Evolutionary conservation across 2,113 vertebrate species (phyloP), one percentile per base, ranked within the genome.

Genomic region (Pitta sordida): DNA sequence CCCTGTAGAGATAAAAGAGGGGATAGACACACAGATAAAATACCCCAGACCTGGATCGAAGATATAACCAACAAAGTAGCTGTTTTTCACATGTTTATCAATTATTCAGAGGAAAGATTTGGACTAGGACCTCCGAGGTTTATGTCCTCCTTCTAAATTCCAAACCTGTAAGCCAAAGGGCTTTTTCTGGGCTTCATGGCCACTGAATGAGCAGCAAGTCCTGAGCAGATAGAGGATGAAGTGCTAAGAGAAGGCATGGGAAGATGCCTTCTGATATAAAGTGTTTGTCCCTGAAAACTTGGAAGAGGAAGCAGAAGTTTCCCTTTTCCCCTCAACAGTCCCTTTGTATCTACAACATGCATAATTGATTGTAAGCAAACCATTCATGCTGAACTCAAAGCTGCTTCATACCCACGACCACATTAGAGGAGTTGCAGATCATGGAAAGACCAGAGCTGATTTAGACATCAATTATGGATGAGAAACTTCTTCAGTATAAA

Each of bases 381-480:
- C 43, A 63, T 36, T 75, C 75, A 32, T 80, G 75, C 51, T 18
- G 1, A 74, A 30, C 80, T 76, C 91, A 64, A 55, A 93, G 73
- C 52, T 91, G 81, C 64, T 84, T 64, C 29, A 0, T 56, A 26
- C 48, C n/a, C 17, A 3, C 0, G 0, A 56, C 70, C 76, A 90
- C 95, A 53, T 62, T 15, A 95, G 75, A 94, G 48, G 41, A 84
- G 51, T 5, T 69, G 34, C 48, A 74, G 83, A 32, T 41, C 68
- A 23, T 63, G 90, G 82, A 76, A 78, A 58, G 70, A 82, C 64
- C 83, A 86, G 69, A 79, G 69, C 70, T 87, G 77, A 94, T 90
- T 80, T 80, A 83, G 74, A 26, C 81, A 70, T 91, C 88, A 93
- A 84, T 91, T 96, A 95, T 83, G 56, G 90, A 96, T 84, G 79